Evolutionary conservation across 2,797 vertebrate genomes (phyloP).

Genomic region (Dendrocincla tyrannina): DNA sequence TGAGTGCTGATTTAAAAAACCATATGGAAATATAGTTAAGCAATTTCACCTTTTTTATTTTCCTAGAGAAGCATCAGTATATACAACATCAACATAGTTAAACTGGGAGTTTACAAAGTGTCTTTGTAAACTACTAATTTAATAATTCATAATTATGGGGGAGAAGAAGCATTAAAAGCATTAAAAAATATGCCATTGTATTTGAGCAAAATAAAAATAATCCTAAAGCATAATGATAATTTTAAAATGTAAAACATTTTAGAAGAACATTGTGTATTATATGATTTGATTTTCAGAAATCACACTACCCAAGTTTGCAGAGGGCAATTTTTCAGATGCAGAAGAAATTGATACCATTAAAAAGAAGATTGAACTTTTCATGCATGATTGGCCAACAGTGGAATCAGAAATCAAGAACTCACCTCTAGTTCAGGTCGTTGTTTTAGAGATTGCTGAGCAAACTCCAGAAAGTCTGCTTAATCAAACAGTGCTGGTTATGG

Average conservation of each 20-base stretch:
- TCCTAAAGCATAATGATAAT: neutral
- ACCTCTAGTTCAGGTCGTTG: conserved; percentile 40
- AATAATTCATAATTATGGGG: neutral
- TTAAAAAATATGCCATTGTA: neutral
- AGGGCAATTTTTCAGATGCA: conserved; percentile 79
- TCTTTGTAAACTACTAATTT: neutral
- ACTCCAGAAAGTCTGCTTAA: conserved; percentile 81
- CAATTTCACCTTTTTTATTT: neutral
- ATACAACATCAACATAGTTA: neutral
- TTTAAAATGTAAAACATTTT: neutral
- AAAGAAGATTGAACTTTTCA: conserved; percentile 74
- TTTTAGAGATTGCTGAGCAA: conserved; percentile 81
- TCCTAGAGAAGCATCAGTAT: neutral
- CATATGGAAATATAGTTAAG: neutral
- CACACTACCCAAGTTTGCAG: conserved; percentile 71
- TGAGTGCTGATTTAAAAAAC: neutral
- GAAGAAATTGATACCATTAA: conserved; percentile 83
- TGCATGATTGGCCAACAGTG: conserved; percentile 76
- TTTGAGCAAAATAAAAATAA: neutral
- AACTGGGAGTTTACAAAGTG: neutral
- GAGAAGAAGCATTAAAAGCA: neutral
- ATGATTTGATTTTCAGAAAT: conserved; percentile 68
- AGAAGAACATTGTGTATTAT: neutral
- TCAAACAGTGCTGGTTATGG: conserved; percentile 79
- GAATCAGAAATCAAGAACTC: conserved; percentile 56